Evolutionary conservation across 2,797 vertebrate species (phyloP).

Genomic region (Anabas testudineus): DNA sequence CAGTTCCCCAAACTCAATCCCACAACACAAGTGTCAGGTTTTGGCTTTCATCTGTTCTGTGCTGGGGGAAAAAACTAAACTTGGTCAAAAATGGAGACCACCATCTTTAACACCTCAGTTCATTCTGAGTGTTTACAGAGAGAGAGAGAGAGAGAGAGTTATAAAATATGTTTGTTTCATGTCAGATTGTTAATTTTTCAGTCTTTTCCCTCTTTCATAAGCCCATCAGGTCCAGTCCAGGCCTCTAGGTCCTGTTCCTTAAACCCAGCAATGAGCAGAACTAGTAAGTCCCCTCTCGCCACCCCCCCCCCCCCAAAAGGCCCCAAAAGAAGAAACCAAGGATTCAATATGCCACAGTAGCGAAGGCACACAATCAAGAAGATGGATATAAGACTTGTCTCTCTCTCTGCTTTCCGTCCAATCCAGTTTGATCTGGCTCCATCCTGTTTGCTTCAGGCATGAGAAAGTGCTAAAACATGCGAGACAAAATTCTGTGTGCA

Average conservation of each 20-base stretch:
- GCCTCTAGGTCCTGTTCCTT: slow-evolving; percentile 36
- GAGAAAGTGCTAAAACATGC: slow-evolving; percentile 77
- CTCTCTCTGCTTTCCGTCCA: slow-evolving; percentile 30
- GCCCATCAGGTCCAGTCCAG: slow-evolving; percentile 16
- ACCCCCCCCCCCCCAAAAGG: slow-evolving; percentile 12
- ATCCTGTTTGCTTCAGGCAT: slow-evolving; percentile 52
- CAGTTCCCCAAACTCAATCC: slow-evolving; percentile 37
- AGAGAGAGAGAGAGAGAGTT: slow-evolving; percentile 21
- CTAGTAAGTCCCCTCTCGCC: slow-evolving; percentile 33
- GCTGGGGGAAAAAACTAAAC: slow-evolving; percentile 25
- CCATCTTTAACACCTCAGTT: slow-evolving; percentile 29
- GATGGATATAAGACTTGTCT: slow-evolving; percentile 51
- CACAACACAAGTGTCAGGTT: slow-evolving; percentile 28
- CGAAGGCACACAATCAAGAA: slow-evolving; percentile 79
- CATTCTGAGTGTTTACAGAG: slow-evolving; percentile 29
- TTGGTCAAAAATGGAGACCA: not conserved
- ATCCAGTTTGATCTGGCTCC: slow-evolving; percentile 52
- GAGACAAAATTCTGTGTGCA: slow-evolving; percentile 50
- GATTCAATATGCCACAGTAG: slow-evolving; percentile 65
- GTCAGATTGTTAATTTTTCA: slow-evolving; percentile 12
- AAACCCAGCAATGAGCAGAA: slow-evolving; percentile 27
- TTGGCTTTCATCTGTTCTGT: slow-evolving; percentile 46
- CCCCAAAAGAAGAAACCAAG: slow-evolving; percentile 49
- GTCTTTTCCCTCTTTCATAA: slow-evolving; percentile 16
- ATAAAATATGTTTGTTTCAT: slow-evolving; percentile 18